Evolutionary conservation across 2,797 vertebrate species (phyloP).

Genomic region (Anguilla marmorata): DNA sequence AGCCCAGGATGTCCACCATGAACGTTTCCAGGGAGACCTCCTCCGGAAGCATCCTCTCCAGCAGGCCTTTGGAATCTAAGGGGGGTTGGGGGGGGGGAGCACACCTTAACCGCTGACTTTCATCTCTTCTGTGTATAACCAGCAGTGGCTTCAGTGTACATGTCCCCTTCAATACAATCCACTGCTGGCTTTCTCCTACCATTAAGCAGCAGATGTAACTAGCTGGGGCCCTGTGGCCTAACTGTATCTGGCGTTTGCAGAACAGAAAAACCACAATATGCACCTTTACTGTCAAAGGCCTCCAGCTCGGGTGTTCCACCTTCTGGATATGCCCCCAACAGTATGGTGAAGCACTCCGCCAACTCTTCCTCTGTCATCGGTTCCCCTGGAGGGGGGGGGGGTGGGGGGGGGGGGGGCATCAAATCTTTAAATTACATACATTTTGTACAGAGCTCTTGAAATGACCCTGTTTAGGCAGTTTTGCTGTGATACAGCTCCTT

Average conservation of each 20-base stretch:
- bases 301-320: conserved; percentile 57
- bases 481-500: background rate
- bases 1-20: conserved; percentile 76
- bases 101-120: background rate
- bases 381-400: conserved; percentile 76
- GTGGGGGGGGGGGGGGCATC: background rate
- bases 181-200: background rate
- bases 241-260: background rate
- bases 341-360: conserved; percentile 72
- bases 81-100: background rate
- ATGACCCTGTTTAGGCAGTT: background rate
- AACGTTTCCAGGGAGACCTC: conserved; percentile 82
- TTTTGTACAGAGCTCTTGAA: background rate
- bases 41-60: conserved; percentile 78
- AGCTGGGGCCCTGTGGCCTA: background rate
- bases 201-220: background rate
- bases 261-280: background rate
- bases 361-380: conserved; percentile 86
- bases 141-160: background rate
- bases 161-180: background rate
- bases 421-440: background rate
- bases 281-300: conserved; percentile 59
- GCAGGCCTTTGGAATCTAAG: conserved; percentile 63
- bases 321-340: conserved; percentile 68
- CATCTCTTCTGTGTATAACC: background rate